phyloP scores from a whole-genome alignment of 2,113 vertebrate genomes.

The Halichoerus grypus region DNA sequence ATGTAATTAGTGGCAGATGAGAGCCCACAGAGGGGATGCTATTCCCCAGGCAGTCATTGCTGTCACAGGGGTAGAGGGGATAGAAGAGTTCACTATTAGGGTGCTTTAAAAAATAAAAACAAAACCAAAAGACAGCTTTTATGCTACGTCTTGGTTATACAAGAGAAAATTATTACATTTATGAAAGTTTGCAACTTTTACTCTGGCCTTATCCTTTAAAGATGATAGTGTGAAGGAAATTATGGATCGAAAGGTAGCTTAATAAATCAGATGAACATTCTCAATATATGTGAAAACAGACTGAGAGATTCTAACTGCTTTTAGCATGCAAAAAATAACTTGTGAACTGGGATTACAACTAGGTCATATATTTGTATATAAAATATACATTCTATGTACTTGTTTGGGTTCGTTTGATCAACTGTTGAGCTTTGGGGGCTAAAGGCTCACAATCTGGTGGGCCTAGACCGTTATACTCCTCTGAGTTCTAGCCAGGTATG shows the following conservation, averaged over 20 bases:
- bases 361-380: background rate
- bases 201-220: background rate
- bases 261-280: background rate
- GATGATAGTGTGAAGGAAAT: background rate
- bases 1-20: background rate
- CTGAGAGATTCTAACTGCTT: background rate
- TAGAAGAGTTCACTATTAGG: background rate
- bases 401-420: background rate
- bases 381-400: background rate
- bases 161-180: background rate
- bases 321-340: background rate
- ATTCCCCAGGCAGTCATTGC: background rate
- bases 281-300: background rate
- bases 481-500: background rate
- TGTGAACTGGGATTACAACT: background rate
- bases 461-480: background rate
- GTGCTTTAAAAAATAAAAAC: background rate
- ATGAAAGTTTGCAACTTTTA: background rate
- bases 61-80: rapidly evolving
- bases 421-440: background rate
- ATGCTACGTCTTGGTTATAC: background rate
- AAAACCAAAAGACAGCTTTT: background rate
- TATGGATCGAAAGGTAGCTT: background rate
- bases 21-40: background rate
- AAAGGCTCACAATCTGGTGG: background rate